Base-by-base conservation (phyloP, 2,797 vertebrate species). In the Labroides dimidiatus region DNA sequence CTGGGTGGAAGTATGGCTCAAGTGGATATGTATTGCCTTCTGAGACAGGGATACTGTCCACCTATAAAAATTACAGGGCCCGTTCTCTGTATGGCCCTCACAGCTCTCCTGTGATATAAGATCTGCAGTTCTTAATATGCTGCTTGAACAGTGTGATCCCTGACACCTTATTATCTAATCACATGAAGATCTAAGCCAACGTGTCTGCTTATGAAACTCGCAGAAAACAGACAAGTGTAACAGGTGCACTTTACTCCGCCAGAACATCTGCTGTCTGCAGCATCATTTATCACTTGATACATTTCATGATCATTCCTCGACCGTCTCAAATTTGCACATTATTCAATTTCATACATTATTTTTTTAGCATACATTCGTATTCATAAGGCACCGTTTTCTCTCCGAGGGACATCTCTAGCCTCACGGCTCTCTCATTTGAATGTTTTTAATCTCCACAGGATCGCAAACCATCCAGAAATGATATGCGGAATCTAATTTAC, bases 401-500 rank as follows among this genome's bases (percentile, higher is more conserved):
- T 88, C 81, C 62, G 55, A 59, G 80, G 78, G 77, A 87, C 74
- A 67, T 75, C 55, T 81, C 63, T 71, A 59, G 66, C 81, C 72
- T 66, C 17, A 1, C 62, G 53, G 76, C 79, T 77, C 73, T 85
- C 82, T 86, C 68, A 86, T 89, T 87, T 89, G 69, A 90, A 84
- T 85, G 53, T 87, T 87, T 91, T 84, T 86, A 88, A 89, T 91
- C 89, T 89, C 82, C 15, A 48, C 70, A 77, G 76, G 61, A 89
- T 89, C 80, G 23, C 65, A 67, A 85, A 79, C 54, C 75, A 69
- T 80, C 84, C 72, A 75, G n/a, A 82, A 39, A 89, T 84, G 75
- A 86, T 81, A 85, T 84, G 81, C 85, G 66, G 80, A 90, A 87
- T 90, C 72, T 77, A 86, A 92, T 91, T 90, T 86, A 67, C 71